These are phyloP conservation scores for Rhynchonycteris naso DNA, from an alignment of 2,797 vertebrate genomes.

Conservation along the genomic window DNA sequence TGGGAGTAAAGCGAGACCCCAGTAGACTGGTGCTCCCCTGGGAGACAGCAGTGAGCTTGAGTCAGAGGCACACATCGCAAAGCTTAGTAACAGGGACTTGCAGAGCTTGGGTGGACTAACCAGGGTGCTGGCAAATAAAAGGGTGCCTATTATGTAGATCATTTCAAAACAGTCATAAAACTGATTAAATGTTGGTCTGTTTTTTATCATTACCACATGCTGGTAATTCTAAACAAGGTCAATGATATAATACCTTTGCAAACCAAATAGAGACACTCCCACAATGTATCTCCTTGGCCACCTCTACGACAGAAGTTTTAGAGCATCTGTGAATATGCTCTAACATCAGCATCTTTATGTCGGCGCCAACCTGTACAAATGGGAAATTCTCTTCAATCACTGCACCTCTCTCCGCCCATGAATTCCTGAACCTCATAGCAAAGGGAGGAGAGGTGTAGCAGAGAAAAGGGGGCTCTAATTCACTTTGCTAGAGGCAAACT, in stretches of 20 bases:
- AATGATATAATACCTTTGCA: not conserved
- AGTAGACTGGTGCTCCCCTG: not conserved
- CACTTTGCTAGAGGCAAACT: not conserved
- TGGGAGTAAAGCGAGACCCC: not conserved
- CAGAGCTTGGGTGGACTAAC: not conserved
- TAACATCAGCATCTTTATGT: not conserved
- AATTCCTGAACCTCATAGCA: not conserved
- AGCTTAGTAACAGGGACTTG: not conserved
- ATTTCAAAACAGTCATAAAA: slow-evolving; percentile 1
- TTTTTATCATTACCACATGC: not conserved
- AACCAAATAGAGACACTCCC: not conserved
- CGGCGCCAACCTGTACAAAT: not conserved
- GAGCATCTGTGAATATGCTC: not conserved
- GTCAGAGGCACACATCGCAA: not conserved
- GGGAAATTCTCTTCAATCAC: not conserved
- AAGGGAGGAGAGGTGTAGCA: rapidly evolving
- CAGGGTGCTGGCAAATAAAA: not conserved
- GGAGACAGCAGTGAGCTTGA: not conserved
- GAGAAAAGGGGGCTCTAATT: not conserved
- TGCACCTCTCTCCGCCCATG: not conserved
- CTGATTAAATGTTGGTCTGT: not conserved
- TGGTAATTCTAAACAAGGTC: not conserved
- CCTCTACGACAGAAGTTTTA: not conserved
- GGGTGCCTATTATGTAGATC: not conserved
- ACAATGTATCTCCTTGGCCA: not conserved